Evolutionary conservation across 2,113 vertebrate species (phyloP), one percentile per base, ranked within the genome.

Genomic region (Tautogolabrus adspersus): DNA sequence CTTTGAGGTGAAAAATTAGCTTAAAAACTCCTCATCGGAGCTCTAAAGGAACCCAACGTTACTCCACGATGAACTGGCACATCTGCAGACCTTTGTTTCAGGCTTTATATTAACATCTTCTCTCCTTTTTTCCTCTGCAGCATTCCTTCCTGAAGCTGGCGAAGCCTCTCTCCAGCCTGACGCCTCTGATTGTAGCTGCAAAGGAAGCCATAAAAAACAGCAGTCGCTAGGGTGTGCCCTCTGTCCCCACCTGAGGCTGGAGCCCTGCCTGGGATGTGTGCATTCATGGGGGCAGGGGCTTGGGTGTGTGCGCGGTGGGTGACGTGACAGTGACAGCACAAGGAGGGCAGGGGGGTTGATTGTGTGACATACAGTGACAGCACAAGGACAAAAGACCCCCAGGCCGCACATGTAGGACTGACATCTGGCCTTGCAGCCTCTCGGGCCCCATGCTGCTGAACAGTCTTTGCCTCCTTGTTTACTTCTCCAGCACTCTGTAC

Each of bases 171-270:
- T 99, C 98, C 87, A 99, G 98, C 91, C 95, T 99, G 94, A 98
- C 97, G 88, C 98, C 98, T 80, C 95, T 99, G 94, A 99, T 99
- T 95, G 96, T 99, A 79, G 98, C 98, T 77, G 98, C 98, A 15
- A 99, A 99, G 94, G 98, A 99, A 95, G 98, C 97, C 38, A 99
- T 99, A 94, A 99, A 99, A 94, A 99, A 99, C 94, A 99, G 97
- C 95, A 98, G 97, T 92, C 97, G 98, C 92, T 99, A 98, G 90
- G 70, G 51, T 54, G 73, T 74, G 70, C 69, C 79, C 78, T 59
- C 67, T 77, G 87, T 86, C 88, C 85, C 67, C 85, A 86, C 88
- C 91, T 55, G 54, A 78, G 85, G 72, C 81, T 68, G 85, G 77
- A 90, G 81, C 82, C 79, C 88, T 60, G 79, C 72, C 88, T 74